Evolutionary conservation across 2,797 vertebrate genomes (phyloP).

Genomic region (Prionace glauca): DNA sequence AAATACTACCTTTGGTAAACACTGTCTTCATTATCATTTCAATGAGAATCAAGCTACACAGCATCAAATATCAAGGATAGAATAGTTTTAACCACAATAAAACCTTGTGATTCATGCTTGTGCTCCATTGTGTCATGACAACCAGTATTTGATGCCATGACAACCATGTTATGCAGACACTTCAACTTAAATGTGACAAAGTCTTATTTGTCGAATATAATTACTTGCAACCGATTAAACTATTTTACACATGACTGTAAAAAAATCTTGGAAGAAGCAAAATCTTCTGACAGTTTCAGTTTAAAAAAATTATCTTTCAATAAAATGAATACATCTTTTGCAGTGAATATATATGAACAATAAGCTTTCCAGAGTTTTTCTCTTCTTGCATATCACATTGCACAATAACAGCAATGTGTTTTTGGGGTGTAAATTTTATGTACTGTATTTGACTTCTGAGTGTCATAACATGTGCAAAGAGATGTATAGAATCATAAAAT

Average conservation of each 20-base stretch:
- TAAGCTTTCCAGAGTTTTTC: neutral
- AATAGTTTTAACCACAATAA: too few species aligned
- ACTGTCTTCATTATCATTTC: neutral
- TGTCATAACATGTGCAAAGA: too few species aligned
- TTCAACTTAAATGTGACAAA: neutral
- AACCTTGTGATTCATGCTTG: neutral
- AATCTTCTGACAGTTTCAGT: neutral
- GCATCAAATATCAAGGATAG: neutral
- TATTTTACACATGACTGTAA: neutral
- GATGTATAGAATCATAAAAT: too few species aligned
- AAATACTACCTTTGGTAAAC: neutral
- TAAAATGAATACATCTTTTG: neutral
- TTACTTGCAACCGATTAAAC: neutral
- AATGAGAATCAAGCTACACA: neutral
- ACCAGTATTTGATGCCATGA: neutral
- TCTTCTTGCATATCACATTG: neutral
- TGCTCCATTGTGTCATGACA: conserved; percentile 1
- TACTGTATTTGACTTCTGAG: neutral
- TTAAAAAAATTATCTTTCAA: neutral
- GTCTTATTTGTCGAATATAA: neutral
- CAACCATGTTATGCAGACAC: neutral
- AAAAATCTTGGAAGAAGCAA: neutral
- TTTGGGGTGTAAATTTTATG: neutral
- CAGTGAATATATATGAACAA: neutral
- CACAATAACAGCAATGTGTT: neutral